phyloP scores from a whole-genome alignment of 2,888 invertebrate species.

The Brachypalpus laphriformis region DNA sequence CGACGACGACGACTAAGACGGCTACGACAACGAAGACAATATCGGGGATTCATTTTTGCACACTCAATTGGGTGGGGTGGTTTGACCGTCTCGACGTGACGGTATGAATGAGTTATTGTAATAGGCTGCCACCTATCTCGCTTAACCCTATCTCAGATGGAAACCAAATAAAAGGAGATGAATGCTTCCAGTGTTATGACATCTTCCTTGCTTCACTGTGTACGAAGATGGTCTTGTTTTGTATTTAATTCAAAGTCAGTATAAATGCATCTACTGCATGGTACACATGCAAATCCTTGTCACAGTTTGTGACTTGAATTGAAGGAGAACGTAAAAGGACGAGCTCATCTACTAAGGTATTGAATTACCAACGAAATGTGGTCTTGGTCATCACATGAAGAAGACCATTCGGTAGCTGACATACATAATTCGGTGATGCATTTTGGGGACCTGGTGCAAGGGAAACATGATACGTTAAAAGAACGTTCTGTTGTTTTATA shows the following conservation, averaged over 20 bases:
- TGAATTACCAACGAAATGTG: constrained; percentile 44
- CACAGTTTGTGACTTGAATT: constrained; percentile 54
- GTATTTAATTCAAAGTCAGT: constrained; percentile 29
- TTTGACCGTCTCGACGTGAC: constrained; percentile 42
- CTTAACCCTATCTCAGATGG: constrained; percentile 51
- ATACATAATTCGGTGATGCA: constrained; percentile 21
- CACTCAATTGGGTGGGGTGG: constrained; percentile 53
- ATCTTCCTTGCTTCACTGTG: constrained; percentile 64
- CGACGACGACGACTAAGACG: constrained; percentile 27
- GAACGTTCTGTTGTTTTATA: constrained; percentile 9
- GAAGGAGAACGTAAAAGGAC: constrained; percentile 23
- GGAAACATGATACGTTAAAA: constrained; percentile 47
- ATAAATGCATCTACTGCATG: constrained; percentile 38
- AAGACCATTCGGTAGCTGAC: constrained; percentile 28
- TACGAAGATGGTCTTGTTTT: constrained; percentile 10
- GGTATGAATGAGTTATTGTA: constrained; percentile 67
- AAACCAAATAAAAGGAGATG: constrained; percentile 53
- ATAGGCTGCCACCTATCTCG: constrained; percentile 62
- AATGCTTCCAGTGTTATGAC: constrained; percentile 71
- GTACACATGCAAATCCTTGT: constrained; percentile 55
- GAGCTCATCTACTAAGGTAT: constrained; percentile 47
- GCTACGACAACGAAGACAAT: constrained; percentile 33
- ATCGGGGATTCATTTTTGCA: constrained; percentile 40
- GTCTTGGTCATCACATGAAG: background rate
- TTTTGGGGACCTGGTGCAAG: constrained; percentile 26